Conservation (phyloP, 2,797 vertebrate species). For the Sphenodon punctatus region DNA sequence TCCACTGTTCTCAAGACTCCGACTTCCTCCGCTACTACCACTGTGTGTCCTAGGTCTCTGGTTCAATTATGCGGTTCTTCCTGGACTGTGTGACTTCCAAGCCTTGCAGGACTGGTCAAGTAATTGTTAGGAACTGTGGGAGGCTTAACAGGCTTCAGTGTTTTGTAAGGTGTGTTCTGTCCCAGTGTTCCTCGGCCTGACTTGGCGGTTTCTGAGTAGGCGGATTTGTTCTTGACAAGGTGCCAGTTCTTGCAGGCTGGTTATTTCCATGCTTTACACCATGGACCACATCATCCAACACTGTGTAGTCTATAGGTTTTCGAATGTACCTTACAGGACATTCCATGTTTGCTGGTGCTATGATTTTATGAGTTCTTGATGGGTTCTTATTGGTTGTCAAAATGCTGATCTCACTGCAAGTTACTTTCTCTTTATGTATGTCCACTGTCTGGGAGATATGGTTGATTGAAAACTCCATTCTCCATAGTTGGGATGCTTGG, state of each 20-base stretch:
- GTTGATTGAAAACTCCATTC: conserved; percentile 99
- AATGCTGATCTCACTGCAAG: conserved; percentile 97
- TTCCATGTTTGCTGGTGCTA: conserved; percentile 95
- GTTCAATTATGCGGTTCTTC: conserved; percentile 92
- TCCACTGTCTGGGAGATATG: conserved; percentile 99
- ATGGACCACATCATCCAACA: conserved; percentile 97
- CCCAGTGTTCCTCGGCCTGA: conserved; percentile 94
- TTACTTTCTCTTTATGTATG: conserved; percentile 99
- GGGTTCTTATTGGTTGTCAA: conserved; percentile 99
- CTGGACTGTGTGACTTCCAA: conserved; percentile 92
- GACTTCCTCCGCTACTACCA: conserved; percentile 93
- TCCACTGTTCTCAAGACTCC: conserved; percentile 96
- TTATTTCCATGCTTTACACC: conserved; percentile 99
- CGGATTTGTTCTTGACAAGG: conserved; percentile 97
- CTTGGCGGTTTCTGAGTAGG: conserved; percentile 98
- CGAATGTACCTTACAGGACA: conserved; percentile 98
- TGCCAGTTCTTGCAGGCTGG: conserved; percentile 93
- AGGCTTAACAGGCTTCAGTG: conserved; percentile 95
- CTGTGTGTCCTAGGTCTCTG: conserved; percentile 98
- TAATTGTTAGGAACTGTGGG: conserved; percentile 98
- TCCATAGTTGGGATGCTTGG: conserved; percentile 95
- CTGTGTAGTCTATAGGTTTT: conserved; percentile 97
- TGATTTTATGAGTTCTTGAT: conserved; percentile 97
- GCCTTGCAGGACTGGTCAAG: conserved; percentile 95
- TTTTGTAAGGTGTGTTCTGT: conserved; percentile 95